Conservation (phyloP, 2,797 vertebrate species). For the Tragelaphus eurycerus region DNA sequence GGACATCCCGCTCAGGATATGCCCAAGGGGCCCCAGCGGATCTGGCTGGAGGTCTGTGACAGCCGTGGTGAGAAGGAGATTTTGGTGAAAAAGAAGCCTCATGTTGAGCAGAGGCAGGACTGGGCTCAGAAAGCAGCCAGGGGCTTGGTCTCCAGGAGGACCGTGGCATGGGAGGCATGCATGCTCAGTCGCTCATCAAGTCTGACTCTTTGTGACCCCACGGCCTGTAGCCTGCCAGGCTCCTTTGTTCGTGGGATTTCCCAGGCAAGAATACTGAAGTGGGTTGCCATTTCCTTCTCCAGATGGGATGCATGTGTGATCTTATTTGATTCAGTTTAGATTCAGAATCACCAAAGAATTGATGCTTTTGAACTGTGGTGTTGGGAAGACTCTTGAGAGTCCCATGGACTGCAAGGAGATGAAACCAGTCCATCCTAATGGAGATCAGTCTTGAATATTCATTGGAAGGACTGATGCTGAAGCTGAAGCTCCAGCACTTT, state of each 20-base stretch:
- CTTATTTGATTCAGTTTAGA: background rate
- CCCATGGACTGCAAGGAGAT: background rate
- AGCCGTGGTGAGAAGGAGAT: background rate
- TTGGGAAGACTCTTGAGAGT: background rate
- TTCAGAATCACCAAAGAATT: background rate
- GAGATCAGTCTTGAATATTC: background rate
- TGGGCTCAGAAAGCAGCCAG: background rate
- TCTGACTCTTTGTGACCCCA: background rate
- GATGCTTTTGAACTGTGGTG: background rate
- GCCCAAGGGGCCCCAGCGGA: fast-evolving
- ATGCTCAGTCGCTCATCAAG: background rate
- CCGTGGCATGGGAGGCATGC: background rate
- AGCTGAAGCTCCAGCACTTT: background rate
- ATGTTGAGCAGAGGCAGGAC: background rate
- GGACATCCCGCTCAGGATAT: background rate
- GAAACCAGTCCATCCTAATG: background rate
- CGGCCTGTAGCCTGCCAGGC: background rate
- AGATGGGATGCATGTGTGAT: background rate
- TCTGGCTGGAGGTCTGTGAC: background rate
- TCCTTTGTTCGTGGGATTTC: background rate
- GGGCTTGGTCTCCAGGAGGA: background rate
- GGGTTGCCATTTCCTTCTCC: background rate
- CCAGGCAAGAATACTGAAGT: background rate
- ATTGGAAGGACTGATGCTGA: background rate
- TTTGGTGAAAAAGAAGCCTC: background rate